phyloP scores from a whole-genome alignment of 1,140 invertebrate genomes.

The Littorina saxatilis region DNA sequence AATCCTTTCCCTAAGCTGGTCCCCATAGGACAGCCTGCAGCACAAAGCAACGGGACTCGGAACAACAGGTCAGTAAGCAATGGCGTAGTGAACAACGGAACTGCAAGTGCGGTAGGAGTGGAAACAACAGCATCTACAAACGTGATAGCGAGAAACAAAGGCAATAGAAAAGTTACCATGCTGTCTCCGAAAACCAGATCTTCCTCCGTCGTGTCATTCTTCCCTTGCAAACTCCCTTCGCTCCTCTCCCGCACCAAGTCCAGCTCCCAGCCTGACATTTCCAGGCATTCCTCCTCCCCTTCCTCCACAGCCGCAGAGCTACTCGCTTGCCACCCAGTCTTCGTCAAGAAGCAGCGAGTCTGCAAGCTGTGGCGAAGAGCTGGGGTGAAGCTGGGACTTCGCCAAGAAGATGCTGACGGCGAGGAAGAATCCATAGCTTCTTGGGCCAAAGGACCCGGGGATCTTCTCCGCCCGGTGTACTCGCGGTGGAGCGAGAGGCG shows the following conservation, averaged over 20 bases:
- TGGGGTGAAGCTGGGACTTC: neutral
- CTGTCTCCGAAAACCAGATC: neutral
- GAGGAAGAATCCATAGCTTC: neutral
- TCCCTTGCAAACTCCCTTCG: neutral
- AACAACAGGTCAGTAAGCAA: no score
- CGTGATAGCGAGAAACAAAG: neutral
- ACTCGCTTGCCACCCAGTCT: neutral
- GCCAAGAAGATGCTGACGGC: neutral
- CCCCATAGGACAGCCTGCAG: no score
- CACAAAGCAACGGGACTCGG: no score
- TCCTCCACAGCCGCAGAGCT: neutral
- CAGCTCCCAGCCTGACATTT: neutral
- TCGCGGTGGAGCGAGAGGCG: slow-evolving; percentile 34
- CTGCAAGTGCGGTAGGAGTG: no score
- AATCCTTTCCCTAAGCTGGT: no score
- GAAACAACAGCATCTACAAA: no score
- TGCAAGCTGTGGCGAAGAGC: slow-evolving; percentile 1
- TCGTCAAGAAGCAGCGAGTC: neutral
- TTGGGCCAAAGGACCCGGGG: neutral
- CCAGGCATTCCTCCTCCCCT: neutral
- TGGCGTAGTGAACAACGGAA: no score
- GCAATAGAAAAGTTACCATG: no score
- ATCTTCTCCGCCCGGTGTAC: slow-evolving; percentile 13
- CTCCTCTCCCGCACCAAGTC: neutral
- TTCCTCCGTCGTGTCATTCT: neutral